Evolutionary conservation across 2,888 invertebrate species (phyloP).

Genomic region (Ophion ventricosus): DNA sequence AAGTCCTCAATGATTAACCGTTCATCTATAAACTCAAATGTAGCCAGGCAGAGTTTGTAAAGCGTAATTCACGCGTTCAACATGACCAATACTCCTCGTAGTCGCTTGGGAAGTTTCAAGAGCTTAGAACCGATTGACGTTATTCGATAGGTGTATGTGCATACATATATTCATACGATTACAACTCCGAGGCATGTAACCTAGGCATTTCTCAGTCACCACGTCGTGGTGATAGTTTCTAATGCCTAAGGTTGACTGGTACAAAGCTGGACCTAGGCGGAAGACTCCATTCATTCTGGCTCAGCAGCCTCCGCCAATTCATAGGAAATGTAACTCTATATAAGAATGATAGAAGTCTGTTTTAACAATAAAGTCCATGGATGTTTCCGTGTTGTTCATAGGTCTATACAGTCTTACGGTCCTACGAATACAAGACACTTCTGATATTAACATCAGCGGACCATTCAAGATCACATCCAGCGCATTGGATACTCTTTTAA

Average conservation of each 20-base stretch:
- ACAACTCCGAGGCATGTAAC: not conserved
- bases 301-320: slow-evolving; percentile 29
- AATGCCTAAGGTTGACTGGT: slow-evolving; percentile 37
- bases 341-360: too few species aligned
- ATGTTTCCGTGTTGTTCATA: too few species aligned
- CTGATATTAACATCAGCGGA: too few species aligned
- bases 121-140: not conserved
- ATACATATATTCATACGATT: not conserved
- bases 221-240: slow-evolving; percentile 51
- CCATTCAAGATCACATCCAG: slow-evolving; percentile 31
- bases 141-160: slow-evolving; percentile 14
- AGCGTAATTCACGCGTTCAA: not conserved
- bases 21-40: not conserved
- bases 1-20: not conserved
- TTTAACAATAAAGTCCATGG: too few species aligned
- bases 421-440: too few species aligned
- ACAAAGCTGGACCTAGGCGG: slow-evolving; percentile 5
- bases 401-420: slow-evolving; percentile 28
- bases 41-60: not conserved
- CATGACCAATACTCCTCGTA: slow-evolving; percentile 20
- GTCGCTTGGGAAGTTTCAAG: slow-evolving; percentile 11
- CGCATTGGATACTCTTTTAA: slow-evolving; percentile 55
- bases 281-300: slow-evolving; percentile 32
- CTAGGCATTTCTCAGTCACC: slow-evolving; percentile 41
- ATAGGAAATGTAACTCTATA: not conserved